Evolutionary conservation across 2,888 invertebrate genomes (phyloP).

Genomic region (Sarcophaga rosellei): DNA sequence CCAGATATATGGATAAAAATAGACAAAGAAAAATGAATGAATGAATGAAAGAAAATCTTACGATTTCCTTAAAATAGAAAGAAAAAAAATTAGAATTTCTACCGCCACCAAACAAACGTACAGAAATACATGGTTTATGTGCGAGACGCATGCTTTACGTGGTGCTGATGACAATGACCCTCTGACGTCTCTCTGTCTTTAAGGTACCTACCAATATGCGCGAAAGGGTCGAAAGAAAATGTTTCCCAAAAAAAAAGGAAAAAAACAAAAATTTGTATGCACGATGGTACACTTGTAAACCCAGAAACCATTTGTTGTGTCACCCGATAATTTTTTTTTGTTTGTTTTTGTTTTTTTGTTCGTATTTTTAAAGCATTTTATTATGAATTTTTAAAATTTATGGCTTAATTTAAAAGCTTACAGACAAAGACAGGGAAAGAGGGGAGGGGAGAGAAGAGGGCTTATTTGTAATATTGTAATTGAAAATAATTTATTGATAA

Average conservation of each 20-base stretch:
- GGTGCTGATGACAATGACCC: conserved; percentile 57
- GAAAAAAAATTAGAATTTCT: conserved; percentile 22
- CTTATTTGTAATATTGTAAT: too few relatives aligned
- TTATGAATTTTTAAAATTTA: too few relatives aligned
- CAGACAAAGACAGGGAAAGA: too few relatives aligned
- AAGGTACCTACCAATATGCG: background rate
- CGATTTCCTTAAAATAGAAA: conserved; percentile 28
- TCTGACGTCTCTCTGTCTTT: conserved; percentile 19
- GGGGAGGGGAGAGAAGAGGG: too few relatives aligned
- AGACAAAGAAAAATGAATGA: background rate
- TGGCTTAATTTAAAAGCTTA: too few relatives aligned
- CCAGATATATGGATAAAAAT: conserved; percentile 51
- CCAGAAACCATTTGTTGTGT: too few relatives aligned
- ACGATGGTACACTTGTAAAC: too few relatives aligned
- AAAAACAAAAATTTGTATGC: background rate
- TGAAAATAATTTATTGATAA: too few relatives aligned
- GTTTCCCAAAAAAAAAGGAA: background rate
- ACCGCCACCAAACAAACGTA: background rate
- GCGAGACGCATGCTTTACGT: conserved; percentile 51
- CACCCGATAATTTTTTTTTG: too few relatives aligned
- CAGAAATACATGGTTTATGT: background rate
- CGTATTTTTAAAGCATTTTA: too few relatives aligned
- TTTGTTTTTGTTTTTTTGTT: too few relatives aligned
- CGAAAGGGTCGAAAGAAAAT: conserved; percentile 53
- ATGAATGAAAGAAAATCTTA: conserved; percentile 37